Conservation (phyloP, 1,140 invertebrate species). For the Drosophila mauritiana region DNA sequence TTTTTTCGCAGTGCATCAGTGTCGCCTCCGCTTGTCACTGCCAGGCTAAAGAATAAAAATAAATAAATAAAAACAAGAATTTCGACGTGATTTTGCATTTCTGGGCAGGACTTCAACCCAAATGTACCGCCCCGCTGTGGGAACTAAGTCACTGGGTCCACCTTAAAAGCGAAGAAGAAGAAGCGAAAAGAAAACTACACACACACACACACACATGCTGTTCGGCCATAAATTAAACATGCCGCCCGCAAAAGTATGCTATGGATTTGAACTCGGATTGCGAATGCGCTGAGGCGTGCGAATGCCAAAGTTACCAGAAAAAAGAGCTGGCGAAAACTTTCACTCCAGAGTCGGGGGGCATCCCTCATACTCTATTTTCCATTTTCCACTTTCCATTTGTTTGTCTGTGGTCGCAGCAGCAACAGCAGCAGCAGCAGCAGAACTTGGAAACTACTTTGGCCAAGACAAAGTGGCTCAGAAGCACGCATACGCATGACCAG, state of each 20-base stretch:
- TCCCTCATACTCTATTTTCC: not conserved
- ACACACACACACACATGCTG: conserved; percentile 20
- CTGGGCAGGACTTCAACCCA: conserved; percentile 64
- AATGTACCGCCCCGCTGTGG: conserved; percentile 47
- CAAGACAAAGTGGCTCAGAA: conserved; percentile 51
- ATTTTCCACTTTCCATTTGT: conserved; percentile 32
- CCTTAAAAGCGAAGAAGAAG: too few species aligned
- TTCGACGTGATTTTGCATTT: conserved; percentile 48
- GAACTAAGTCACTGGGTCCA: conserved; percentile 76
- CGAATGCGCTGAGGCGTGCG: conserved; percentile 73
- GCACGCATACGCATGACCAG: conserved; percentile 32
- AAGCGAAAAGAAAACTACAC: conserved; percentile 45
- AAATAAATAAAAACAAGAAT: conserved; percentile 30
- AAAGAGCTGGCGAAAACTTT: conserved; percentile 36
- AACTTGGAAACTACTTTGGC: conserved; percentile 80
- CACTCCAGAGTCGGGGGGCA: not conserved
- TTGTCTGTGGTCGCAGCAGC: conserved; percentile 60
- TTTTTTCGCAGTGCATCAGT: conserved; percentile 11
- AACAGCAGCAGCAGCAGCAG: not conserved
- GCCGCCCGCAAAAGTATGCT: conserved; percentile 65
- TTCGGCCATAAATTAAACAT: conserved; percentile 70
- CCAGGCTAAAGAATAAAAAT: conserved; percentile 21
- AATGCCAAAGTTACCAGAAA: conserved; percentile 66
- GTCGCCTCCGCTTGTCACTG: conserved; percentile 17
- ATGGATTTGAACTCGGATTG: conserved; percentile 30